Evolutionary conservation across 2,113 vertebrate genomes (phyloP).

Genomic region (Chascanopsetta lugubris): DNA sequence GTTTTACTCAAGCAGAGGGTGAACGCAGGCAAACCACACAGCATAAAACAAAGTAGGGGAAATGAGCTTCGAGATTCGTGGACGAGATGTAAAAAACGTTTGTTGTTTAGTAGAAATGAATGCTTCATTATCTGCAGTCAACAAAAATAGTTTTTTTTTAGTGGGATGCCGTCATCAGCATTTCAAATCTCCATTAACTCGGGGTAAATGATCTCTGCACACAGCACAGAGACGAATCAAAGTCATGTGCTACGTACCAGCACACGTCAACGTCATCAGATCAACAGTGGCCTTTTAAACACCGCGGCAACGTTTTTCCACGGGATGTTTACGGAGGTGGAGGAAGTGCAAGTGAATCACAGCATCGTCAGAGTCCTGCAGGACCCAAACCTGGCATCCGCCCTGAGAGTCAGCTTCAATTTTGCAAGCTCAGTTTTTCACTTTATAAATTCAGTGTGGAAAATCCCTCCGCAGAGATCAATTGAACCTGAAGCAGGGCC

Average conservation of each 20-base stretch:
- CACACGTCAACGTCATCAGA: slow-evolving; percentile 27
- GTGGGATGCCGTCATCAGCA: slow-evolving; percentile 24
- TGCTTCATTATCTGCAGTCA: slow-evolving; percentile 20
- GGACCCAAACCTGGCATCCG: slow-evolving; percentile 21
- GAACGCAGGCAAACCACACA: background rate
- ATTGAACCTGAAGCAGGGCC: slow-evolving; percentile 19
- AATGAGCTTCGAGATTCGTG: slow-evolving; percentile 17
- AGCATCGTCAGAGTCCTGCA: slow-evolving; percentile 37
- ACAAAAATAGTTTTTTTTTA: slow-evolving; percentile 16
- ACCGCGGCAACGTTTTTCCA: slow-evolving; percentile 24
- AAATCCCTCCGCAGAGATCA: slow-evolving; percentile 31
- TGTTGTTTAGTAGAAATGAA: slow-evolving; percentile 26
- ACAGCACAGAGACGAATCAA: slow-evolving; percentile 21
- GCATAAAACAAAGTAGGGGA: background rate
- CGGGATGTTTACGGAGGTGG: slow-evolving; percentile 33
- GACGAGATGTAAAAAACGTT: background rate
- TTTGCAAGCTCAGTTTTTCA: slow-evolving; percentile 33
- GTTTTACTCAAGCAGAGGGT: background rate
- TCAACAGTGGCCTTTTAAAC: background rate
- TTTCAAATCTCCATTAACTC: slow-evolving; percentile 37
- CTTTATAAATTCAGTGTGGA: slow-evolving; percentile 32
- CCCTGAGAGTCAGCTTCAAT: slow-evolving; percentile 35
- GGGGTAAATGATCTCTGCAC: slow-evolving; percentile 29
- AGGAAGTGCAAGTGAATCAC: slow-evolving; percentile 28
- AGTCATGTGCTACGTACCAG: background rate